A percentile compares a stretch with the other conserved stretches of the same genome.
phyloP scores from a whole-genome alignment of 2,888 invertebrate species.

The Lydus trimaculatus region DNA sequence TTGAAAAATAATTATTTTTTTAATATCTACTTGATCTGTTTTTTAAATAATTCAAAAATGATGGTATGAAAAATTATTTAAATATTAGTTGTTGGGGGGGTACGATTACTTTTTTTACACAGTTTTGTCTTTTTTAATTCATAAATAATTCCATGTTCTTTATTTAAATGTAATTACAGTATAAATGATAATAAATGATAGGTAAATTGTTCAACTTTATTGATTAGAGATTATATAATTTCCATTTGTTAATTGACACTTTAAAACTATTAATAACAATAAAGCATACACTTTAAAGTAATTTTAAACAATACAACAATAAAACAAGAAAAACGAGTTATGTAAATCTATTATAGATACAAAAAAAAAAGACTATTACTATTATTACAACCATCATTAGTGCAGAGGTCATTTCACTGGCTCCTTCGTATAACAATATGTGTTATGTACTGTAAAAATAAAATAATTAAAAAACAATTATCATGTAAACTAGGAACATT shows the following conservation, averaged over 20 bases:
- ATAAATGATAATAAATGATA: background rate
- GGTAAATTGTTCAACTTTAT: background rate
- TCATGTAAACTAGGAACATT: background rate
- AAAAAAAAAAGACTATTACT: background rate
- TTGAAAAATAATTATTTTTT: slow-evolving; percentile 37
- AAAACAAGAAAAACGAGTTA: background rate
- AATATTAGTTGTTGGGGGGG: background rate
- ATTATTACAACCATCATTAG: background rate
- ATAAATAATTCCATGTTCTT: background rate
- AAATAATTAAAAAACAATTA: background rate
- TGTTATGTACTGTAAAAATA: slow-evolving; percentile 64
- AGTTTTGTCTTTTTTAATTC: background rate
- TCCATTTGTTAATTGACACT: too few relatives aligned
- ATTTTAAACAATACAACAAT: background rate
- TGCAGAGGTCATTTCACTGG: slow-evolving; percentile 38
- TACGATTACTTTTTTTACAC: background rate
- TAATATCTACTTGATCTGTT: background rate
- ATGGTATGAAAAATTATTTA: slow-evolving; percentile 8
- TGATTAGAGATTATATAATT: background rate
- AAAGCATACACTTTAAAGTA: background rate
- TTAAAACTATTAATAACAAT: background rate
- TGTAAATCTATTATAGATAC: background rate
- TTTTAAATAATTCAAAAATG: slow-evolving; percentile 18
- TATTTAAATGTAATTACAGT: background rate
- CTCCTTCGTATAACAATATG: slow-evolving; percentile 65